These are phyloP conservation scores for Ammodytes dubius DNA, from an alignment of 2,113 vertebrate genomes.

Conservation along the genomic window DNA sequence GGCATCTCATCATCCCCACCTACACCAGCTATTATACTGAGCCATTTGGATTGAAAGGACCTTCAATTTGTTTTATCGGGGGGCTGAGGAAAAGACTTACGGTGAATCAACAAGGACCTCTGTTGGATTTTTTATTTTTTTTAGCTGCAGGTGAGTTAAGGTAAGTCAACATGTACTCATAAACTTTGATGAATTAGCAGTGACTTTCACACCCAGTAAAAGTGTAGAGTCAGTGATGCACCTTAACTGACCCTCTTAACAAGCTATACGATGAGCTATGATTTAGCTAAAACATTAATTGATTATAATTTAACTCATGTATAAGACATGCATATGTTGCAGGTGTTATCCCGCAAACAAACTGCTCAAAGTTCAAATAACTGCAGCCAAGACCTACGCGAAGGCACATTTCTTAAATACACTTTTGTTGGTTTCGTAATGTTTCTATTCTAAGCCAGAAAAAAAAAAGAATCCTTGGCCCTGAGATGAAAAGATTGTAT, in stretches of 20 bases:
- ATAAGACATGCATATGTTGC: background rate
- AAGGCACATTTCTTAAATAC: conserved; percentile 7
- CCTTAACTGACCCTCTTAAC: too few relatives aligned
- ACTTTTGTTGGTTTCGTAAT: background rate
- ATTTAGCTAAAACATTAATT: background rate
- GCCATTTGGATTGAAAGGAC: background rate
- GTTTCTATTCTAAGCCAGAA: conserved; percentile 43
- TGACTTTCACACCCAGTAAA: background rate
- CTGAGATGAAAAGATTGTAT: conserved; percentile 23
- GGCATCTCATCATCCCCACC: too few relatives aligned
- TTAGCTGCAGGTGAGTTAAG: background rate
- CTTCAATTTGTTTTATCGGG: background rate
- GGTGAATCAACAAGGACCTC: background rate
- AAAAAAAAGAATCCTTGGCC: background rate
- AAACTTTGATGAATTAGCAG: background rate
- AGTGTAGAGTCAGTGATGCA: background rate
- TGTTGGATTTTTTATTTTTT: background rate
- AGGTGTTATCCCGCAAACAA: background rate
- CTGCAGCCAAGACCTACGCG: background rate
- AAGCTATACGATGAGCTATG: background rate
- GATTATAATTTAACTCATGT: background rate
- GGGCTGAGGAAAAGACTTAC: background rate
- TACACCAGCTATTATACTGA: too few relatives aligned
- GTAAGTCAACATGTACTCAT: background rate
- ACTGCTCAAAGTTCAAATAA: background rate